Base-by-base conservation (phyloP, 1,140 invertebrate genomes). In the Brachionus manjavacas region DNA sequence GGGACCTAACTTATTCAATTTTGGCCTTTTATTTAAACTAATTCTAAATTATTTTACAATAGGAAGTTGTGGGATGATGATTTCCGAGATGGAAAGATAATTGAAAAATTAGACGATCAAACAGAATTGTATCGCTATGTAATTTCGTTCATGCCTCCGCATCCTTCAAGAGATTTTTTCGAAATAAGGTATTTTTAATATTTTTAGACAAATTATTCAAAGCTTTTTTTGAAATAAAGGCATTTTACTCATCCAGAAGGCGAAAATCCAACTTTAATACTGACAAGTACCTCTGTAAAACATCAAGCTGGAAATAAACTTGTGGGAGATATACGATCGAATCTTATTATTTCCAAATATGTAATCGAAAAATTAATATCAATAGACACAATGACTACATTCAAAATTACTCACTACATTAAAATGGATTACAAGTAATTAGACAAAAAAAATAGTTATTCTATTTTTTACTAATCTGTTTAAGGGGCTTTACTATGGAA, bases 91-190 rank as follows among this genome's bases (percentile, higher is more conserved):
- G 94, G 94, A 90, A 91, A 94, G 78, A 92, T 94, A 20, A 92
- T 96, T n/a, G 92, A 92, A 85, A 93, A 94, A 86, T 89, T 97
- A 49, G 94, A 95, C 83, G 90, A 92, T 6, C 92, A 93, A 84
- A 93, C 94, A n/a, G 95, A 97, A 88, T 93, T 98, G 68, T 96
- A 95, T 88, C 95, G 96, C 88, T 97, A 94, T 89, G 91, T 94
- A n/a, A 92, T 92, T 11, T 92, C 93, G 23, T 93, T 92, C 84
- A 93, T 95, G 90, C 92, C 93, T 85, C 94, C 95, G 8, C 91
- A 96, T 85, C 93, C 94, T 6, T 91, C 93, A 16, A 92, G 94
- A 85, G 95, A 96, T 89, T 96, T 94, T 89, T 95, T 94, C 89
- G 92, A 96, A 52, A 89, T 96, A 85, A 93, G 95, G 94, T 95